Conservation (phyloP, 2,113 vertebrate genomes). For the Aythya baeri region DNA sequence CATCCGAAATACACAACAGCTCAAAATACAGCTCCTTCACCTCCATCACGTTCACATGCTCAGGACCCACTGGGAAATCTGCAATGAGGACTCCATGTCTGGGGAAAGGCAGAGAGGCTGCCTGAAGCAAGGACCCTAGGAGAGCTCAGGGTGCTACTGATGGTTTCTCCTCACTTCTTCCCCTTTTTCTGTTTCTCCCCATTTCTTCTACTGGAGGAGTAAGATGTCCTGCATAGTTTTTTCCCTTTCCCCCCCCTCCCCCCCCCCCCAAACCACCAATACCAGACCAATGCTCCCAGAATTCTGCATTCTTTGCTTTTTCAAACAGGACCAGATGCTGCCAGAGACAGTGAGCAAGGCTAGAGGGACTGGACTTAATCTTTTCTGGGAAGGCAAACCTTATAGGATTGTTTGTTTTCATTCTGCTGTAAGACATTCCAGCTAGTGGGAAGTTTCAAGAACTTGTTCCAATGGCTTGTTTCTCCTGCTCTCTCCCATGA, state of each 20-base stretch:
- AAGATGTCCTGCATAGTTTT: not conserved
- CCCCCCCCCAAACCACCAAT: not conserved
- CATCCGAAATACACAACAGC: not conserved
- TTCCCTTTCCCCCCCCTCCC: too few relatives aligned
- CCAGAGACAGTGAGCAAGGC: not conserved
- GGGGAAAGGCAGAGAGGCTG: not conserved
- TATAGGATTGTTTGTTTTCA: constrained; percentile 62
- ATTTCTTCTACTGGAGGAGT: not conserved
- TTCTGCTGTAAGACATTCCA: constrained; percentile 40
- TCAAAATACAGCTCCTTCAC: not conserved
- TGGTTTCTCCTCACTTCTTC: not conserved
- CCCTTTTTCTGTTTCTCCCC: not conserved
- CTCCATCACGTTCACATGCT: not conserved
- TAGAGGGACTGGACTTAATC: not conserved
- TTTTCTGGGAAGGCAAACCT: constrained; percentile 33
- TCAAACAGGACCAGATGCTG: not conserved
- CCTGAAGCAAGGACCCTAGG: not conserved
- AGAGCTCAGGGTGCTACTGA: not conserved
- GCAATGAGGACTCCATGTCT: not conserved
- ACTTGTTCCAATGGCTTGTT: constrained; percentile 54
- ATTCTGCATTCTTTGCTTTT: not conserved
- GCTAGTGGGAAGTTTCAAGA: constrained; percentile 37
- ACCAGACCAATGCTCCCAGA: not conserved
- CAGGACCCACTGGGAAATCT: not conserved
- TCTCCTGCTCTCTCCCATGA: constrained; percentile 61